Conservation (phyloP, 2,797 vertebrate genomes). For the Sardinella longiceps region DNA sequence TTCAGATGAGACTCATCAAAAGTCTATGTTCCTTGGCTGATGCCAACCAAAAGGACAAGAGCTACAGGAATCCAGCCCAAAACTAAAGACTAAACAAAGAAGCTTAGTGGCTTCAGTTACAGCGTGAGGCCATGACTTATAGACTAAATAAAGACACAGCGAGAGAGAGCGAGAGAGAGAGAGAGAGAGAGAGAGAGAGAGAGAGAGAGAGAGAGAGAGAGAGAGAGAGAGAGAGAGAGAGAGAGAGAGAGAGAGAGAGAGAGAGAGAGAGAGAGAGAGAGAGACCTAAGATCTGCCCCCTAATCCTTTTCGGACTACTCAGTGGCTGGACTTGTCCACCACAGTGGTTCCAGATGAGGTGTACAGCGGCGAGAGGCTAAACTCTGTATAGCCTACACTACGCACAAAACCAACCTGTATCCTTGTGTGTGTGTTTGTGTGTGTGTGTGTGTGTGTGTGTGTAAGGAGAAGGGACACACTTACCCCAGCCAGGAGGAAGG, state of each 20-base stretch:
- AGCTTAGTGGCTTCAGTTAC: neutral
- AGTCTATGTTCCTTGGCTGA: neutral
- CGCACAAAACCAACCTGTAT: neutral
- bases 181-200: neutral
- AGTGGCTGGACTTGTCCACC: neutral
- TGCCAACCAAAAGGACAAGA: neutral
- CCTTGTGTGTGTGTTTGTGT: constrained; percentile 36
- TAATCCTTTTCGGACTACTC: neutral
- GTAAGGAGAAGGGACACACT: constrained; percentile 66
- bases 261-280: neutral
- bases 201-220: neutral
- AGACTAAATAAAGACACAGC: neutral
- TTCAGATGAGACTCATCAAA: neutral
- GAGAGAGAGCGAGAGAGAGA: neutral
- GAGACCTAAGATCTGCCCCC: neutral
- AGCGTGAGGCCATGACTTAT: neutral
- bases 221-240: neutral
- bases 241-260: too few relatives aligned
- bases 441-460: constrained; percentile 24
- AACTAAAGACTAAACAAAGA: neutral
- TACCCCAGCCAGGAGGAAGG: constrained; percentile 96
- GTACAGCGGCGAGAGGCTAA: neutral
- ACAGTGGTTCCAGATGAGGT: neutral
- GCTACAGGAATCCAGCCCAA: neutral
- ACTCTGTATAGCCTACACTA: neutral